Conservation (phyloP, 2,888 invertebrate genomes). For the Agapostemon virescens region DNA sequence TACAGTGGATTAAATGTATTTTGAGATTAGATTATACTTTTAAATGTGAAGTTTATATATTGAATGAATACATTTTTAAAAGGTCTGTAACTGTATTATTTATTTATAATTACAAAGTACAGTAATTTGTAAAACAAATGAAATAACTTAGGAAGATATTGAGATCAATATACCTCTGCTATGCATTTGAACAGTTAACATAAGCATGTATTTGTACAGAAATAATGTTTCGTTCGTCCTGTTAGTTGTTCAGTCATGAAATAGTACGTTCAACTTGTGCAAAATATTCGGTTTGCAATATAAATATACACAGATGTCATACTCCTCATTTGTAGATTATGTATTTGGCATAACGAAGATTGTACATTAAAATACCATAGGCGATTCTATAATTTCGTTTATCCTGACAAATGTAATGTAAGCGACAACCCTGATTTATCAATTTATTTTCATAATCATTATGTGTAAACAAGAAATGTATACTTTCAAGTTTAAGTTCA, state of each 20-base stretch:
- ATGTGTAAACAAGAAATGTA: constrained; percentile 2
- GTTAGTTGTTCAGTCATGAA: background rate
- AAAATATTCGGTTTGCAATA: background rate
- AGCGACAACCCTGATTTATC: background rate
- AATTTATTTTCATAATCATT: constrained; percentile 10
- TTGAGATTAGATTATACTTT: constrained; percentile 5
- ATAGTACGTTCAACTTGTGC: background rate
- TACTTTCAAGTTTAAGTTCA: constrained; percentile 11
- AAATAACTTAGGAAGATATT: constrained; percentile 16
- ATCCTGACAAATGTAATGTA: constrained; percentile 1
- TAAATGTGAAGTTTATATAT: constrained; percentile 7
- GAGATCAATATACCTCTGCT: background rate
- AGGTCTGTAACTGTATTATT: background rate
- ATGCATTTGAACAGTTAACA: constrained; percentile 13
- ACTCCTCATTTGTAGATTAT: background rate
- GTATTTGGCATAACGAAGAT: background rate
- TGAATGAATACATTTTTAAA: background rate
- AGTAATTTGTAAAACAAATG: background rate
- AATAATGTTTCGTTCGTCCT: background rate
- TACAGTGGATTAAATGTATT: constrained; percentile 8
- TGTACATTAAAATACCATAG: background rate
- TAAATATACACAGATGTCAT: background rate
- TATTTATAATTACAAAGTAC: background rate
- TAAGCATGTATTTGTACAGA: constrained; percentile 11
- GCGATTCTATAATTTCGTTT: constrained; percentile 1